Evolutionary conservation across 2,113 vertebrate genomes (phyloP), one percentile per base, ranked within the genome.

Genomic region (Delphinapterus leucas): DNA sequence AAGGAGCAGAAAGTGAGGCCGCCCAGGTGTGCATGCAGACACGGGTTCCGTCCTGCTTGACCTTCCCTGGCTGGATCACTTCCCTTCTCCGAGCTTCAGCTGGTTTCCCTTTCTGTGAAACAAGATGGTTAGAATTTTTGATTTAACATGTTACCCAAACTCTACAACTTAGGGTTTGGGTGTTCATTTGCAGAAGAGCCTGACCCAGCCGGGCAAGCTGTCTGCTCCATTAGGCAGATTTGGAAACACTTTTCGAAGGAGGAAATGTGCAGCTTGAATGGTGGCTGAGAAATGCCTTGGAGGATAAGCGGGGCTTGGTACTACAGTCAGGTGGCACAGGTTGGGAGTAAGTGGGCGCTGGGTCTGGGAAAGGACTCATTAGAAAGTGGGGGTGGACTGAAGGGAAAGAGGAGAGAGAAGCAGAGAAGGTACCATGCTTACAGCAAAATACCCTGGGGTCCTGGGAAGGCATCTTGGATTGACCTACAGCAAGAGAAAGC

Each of bases 101-200:
- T 77, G 53, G 49, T 89, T 53, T 41, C 23, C 21, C 20, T 86
- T 89, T 55, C 41, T 49, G 26, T 88, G 31, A 88, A 91, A 68
- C 28, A 47, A 77, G 26, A 93, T 76, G 17, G 20, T 61, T 67
- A 73, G 14, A 77, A 76, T 67, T 81, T 26, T 10, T 26, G 71
- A 82, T 44, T 26, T 61, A 53, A 85, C 18, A 31, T n/a, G 8
- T 71, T 77, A 68, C 8, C 73, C 49, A 82, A 71, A 82, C 49
- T 86, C 79, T 83, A 33, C 58, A 60, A 36, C 60, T 90, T 87
- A 47, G 73, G 53, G 44, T 55, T 74, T 63, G 14, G 18, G 86
- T 80, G 25, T 74, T 79, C 68, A 67, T 86, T 86, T 94, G 58
- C 36, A 44, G 47, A 90, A 90, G 76, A 47, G 23, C 33, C 81